phyloP scores from a whole-genome alignment of 2,888 invertebrate species.

The Lithodes maja region DNA sequence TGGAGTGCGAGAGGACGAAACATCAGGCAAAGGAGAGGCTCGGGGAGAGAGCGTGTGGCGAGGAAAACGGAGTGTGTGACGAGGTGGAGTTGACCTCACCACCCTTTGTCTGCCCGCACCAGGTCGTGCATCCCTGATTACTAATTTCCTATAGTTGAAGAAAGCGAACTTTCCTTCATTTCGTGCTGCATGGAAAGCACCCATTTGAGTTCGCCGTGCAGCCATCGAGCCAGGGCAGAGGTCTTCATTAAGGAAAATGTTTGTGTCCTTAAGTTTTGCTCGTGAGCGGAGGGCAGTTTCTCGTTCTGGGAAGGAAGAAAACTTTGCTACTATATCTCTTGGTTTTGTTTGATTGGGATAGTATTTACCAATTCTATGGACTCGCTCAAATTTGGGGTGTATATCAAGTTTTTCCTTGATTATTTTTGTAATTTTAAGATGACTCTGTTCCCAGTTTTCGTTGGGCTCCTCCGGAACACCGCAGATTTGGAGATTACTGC shows the following conservation, averaged over 20 bases:
- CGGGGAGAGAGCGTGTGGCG: too few species aligned
- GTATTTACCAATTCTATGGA: background rate
- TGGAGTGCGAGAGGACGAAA: too few species aligned
- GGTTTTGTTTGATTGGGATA: background rate
- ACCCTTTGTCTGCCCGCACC: too few species aligned
- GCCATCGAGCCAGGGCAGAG: background rate
- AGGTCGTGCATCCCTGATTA: background rate
- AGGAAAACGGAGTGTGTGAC: too few species aligned
- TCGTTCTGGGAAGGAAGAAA: background rate
- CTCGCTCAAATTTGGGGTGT: background rate
- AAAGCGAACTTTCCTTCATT: background rate
- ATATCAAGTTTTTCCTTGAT: background rate
- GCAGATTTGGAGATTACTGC: constrained; percentile 2
- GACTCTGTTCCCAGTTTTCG: constrained; percentile 25
- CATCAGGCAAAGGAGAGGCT: too few species aligned
- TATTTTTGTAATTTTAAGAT: background rate
- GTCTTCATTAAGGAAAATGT: too few species aligned
- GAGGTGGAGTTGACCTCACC: too few species aligned
- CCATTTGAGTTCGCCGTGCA: background rate
- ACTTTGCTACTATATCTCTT: constrained; percentile 11
- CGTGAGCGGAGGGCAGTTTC: background rate
- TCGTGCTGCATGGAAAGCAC: background rate
- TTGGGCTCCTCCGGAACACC: constrained; percentile 6
- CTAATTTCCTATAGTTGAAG: background rate
- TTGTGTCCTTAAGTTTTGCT: background rate